Evolutionary conservation across 2,888 invertebrate genomes (phyloP), one percentile per base, ranked within the genome.

Genomic region (Drosophila macrothrix): DNA sequence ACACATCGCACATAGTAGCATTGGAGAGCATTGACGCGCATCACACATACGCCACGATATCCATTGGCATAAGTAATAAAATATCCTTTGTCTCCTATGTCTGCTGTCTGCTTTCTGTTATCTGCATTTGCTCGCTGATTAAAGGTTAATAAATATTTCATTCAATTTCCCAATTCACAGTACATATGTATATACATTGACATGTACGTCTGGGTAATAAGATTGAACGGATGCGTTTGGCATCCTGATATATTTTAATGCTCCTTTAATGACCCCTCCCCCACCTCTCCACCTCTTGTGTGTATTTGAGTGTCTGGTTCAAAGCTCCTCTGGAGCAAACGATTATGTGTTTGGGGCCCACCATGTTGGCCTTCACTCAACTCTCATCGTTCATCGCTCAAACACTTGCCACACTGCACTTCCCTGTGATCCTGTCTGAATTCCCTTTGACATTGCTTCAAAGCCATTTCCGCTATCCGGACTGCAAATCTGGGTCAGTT

Each of bases 101-200:
- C 58, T 33, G 19, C 19, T 63, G 37, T 22, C 55, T 31, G n/a
- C 22, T 41, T 22, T 52, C 28, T 31, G 37, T 28, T 54, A 35
- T 37, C 9, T 39, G 35, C 7, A 5, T 35, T 33, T 50, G 53
- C 28, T 46, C 22, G 55, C 78, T 78, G 78, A 78, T 74, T 74
- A 70, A 74, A 71, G 74, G 75, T 75, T 75, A 78, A 82, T 84
- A 77, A 82, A 84, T 83, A 84, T 82, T 77, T 84, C 77, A 73
- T 84, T 77, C 67, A 80, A 84, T 77, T 84, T 82, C 73, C 77
- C 84, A 73, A 72, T 77, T 84, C 67, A 70, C 73, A 77, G 72
- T 82, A 79, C 76, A 46, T 16, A 35, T 7, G 4, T 29, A 25
- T 14, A 46, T 29, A 63, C n/a, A 58, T 5, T 31, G 14, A 41